phyloP scores from a whole-genome alignment of 2,888 invertebrate genomes.

The Euphydryas editha region DNA sequence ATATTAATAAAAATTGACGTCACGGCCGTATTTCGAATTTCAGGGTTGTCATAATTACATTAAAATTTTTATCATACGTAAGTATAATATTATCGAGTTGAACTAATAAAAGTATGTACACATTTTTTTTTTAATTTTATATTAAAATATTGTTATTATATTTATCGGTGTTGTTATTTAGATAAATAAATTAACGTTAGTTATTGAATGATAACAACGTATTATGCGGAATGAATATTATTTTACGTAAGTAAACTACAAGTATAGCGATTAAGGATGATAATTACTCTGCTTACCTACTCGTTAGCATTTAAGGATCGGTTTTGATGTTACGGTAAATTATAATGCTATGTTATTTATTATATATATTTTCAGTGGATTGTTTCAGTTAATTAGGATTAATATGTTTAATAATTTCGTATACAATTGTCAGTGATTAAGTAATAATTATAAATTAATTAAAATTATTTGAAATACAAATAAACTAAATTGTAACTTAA shows the following conservation, averaged over 20 bases:
- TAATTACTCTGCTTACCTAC: conserved; percentile 72
- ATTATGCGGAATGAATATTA: neutral
- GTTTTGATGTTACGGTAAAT: neutral
- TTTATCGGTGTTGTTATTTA: too few species aligned
- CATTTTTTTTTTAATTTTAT: too few species aligned
- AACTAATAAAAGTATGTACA: too few species aligned
- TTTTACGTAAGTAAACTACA: conserved; percentile 48
- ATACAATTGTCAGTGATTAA: conserved; percentile 8
- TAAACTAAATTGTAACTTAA: too few species aligned
- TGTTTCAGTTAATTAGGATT: neutral
- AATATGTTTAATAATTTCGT: neutral
- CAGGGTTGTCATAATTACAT: conserved; percentile 44
- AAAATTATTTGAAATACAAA: too few species aligned
- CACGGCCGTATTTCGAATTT: conserved; percentile 8
- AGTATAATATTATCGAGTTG: too few species aligned
- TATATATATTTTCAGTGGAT: neutral
- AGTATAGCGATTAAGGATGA: conserved; percentile 71
- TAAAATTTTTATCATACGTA: neutral
- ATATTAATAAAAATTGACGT: conserved; percentile 27
- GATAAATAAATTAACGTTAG: too few species aligned
- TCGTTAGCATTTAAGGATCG: conserved; percentile 50
- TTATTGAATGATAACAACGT: neutral
- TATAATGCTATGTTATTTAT: neutral
- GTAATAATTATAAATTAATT: conserved; percentile 15
- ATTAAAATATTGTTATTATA: too few species aligned